Percentiles rank a stretch among this genome's conserved stretches.
phyloP scores from a whole-genome alignment of 1,140 invertebrate genomes.

The Dreissena polymorpha region DNA sequence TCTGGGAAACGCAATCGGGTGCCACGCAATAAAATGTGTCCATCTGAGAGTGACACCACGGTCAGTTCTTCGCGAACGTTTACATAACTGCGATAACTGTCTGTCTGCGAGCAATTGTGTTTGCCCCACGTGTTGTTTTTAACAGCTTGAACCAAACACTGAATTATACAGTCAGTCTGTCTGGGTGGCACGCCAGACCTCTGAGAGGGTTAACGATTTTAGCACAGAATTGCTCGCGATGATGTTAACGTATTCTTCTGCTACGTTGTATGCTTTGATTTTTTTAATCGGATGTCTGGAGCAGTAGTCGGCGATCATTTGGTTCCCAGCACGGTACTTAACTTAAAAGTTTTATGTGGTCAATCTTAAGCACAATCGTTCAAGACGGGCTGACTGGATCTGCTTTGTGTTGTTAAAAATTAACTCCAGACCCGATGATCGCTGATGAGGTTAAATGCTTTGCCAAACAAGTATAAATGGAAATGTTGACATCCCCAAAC shows the following conservation, averaged over 20 bases:
- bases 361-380: slow-evolving; percentile 53
- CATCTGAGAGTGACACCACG: too few relatives aligned
- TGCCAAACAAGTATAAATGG: slow-evolving; percentile 75
- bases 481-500: slow-evolving; percentile 78
- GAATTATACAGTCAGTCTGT: slow-evolving; percentile 4
- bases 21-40: not conserved
- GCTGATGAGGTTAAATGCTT: slow-evolving; percentile 70
- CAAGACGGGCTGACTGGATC: slow-evolving; percentile 46
- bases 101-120: not conserved
- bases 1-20: not conserved
- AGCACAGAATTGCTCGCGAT: not conserved
- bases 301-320: slow-evolving; percentile 42
- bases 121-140: not conserved
- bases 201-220: not conserved
- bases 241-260: too few relatives aligned
- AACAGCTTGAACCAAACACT: slow-evolving; percentile 1
- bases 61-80: too few relatives aligned
- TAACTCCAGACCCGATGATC: slow-evolving; percentile 69
- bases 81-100: too few relatives aligned
- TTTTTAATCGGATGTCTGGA: slow-evolving; percentile 17
- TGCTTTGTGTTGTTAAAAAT: slow-evolving; percentile 60
- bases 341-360: slow-evolving; percentile 45
- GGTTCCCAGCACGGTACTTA: slow-evolving; percentile 37
- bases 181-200: not conserved
- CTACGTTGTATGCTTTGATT: not conserved